Base-by-base conservation (phyloP, 2,888 invertebrate species). In the Stenotaenia linearis region DNA sequence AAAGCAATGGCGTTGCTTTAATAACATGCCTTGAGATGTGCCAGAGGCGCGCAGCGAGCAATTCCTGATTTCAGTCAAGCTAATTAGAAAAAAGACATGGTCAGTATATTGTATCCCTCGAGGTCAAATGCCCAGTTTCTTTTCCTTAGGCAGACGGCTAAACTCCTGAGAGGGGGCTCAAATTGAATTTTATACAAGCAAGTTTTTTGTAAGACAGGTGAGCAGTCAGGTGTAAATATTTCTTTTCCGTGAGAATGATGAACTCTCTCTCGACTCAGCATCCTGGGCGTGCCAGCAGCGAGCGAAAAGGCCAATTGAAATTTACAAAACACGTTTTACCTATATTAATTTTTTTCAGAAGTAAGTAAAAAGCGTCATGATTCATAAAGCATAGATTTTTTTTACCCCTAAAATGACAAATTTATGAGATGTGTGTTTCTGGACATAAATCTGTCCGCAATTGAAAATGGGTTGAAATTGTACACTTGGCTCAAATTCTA, bases 11-110 rank as follows among this genome's bases (percentile, higher is more conserved):
- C 25, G 69, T 69, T 69, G 69, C 25, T 69, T 69, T 69, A 69
- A 69, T 69, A 69, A 69, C 69, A 25, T 69, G 69, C 69, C 69
- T 28, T 28, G 15, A 28, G 69, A 28, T 69, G 23, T 28, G 25
- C 69, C 28, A 69, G 10, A 10, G 69, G 69, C 69, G 12, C 10
- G 69, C 28, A 25, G 69, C 28, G 12, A 69, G 28, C 69, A 69
- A 69, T 28, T 69, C 28, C 69, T 69, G 69, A 69, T 28, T 69
- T 69, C 25, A 69, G 69, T 69, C 69, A 12, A 28, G 69, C 69
- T 69, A 69, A 69, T 69, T 69, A 69, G 69, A 69, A 69, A 56
- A n/a, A 69, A 69, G 69, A 69, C 69, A 28, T 69, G 69, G 69
- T 69, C 28, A 28, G 69, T 69, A 69, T 69, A 69, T 69, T n/a